phyloP scores from a whole-genome alignment of 2,888 invertebrate genomes.

The Globia sparganii region DNA sequence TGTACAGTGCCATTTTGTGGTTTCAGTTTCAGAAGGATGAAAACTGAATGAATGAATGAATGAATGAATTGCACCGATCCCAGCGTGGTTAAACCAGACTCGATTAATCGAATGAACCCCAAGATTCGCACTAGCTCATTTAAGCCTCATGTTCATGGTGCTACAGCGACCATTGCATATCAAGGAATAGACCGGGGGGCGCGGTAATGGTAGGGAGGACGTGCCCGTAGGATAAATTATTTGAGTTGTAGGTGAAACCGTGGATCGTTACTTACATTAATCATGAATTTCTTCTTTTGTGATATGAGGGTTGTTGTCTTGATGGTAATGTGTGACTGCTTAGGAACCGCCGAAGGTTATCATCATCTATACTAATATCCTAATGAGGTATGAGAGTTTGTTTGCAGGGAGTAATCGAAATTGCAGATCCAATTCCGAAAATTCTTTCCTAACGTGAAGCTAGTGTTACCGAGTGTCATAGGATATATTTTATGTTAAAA shows the following conservation, averaged over 20 bases:
- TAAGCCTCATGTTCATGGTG: too few relatives aligned
- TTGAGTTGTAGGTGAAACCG: not conserved
- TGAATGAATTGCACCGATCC: too few relatives aligned
- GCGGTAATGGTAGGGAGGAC: too few relatives aligned
- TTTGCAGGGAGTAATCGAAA: not conserved
- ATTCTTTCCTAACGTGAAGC: not conserved
- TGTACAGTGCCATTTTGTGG: not conserved
- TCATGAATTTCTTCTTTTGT: not conserved
- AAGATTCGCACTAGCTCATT: too few relatives aligned
- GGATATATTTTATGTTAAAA: too few relatives aligned
- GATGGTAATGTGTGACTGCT: not conserved
- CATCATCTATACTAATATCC: not conserved
- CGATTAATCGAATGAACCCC: too few relatives aligned
- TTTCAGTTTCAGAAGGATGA: not conserved
- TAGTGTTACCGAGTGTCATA: not conserved
- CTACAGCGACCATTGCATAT: too few relatives aligned
- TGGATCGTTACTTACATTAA: not conserved
- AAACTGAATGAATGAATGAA: too few relatives aligned
- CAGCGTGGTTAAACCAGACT: too few relatives aligned
- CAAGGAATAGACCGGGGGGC: too few relatives aligned
- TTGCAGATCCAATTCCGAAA: not conserved
- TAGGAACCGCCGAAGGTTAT: not conserved
- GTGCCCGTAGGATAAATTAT: too few relatives aligned
- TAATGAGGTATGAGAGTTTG: not conserved
- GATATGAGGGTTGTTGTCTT: not conserved